A percentile compares a stretch with the other conserved stretches of the same genome.
Evolutionary conservation across 2,888 invertebrate genomes (phyloP).

Genomic region (Watsonalla binaria): DNA sequence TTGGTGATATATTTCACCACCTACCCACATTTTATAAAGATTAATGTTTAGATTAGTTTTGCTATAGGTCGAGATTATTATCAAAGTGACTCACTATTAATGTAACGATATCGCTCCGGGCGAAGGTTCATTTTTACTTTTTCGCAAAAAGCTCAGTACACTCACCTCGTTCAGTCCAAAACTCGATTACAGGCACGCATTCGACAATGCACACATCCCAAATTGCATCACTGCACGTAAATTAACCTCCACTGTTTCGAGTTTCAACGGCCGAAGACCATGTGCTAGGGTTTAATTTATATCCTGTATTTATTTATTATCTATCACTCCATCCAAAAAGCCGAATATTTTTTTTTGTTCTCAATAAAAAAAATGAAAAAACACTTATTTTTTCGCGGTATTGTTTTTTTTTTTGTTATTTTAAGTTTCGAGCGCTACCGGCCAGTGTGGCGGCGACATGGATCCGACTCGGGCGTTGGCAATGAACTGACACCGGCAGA

Average conservation of each 20-base stretch:
- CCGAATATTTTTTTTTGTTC: constrained; percentile 5
- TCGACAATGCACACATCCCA: constrained; percentile 39
- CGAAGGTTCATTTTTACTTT: constrained; percentile 39
- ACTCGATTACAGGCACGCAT: constrained; percentile 55
- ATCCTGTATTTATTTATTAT: constrained; percentile 44
- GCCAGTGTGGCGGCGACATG: constrained; percentile 45
- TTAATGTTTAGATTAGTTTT: not conserved
- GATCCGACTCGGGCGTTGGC: constrained; percentile 46
- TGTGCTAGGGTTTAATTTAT: constrained; percentile 47
- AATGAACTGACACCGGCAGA: constrained; percentile 49
- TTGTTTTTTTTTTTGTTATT: constrained; percentile 12
- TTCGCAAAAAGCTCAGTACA: constrained; percentile 27
- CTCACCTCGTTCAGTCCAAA: constrained; percentile 63
- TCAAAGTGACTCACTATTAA: too few relatives aligned
- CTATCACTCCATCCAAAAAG: constrained; percentile 26
- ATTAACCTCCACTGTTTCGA: constrained; percentile 30
- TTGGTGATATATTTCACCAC: not conserved
- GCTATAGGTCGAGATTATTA: too few relatives aligned
- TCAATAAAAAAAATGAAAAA: constrained; percentile 12
- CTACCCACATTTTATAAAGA: constrained; percentile 1
- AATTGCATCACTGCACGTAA: constrained; percentile 59
- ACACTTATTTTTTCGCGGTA: constrained; percentile 27
- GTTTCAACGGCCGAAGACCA: constrained; percentile 23
- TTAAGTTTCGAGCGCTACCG: constrained; percentile 42
- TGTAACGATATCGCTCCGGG: not conserved